Evolutionary conservation across 2,888 invertebrate genomes (phyloP).

Genomic region (Ennomos quercinarius): DNA sequence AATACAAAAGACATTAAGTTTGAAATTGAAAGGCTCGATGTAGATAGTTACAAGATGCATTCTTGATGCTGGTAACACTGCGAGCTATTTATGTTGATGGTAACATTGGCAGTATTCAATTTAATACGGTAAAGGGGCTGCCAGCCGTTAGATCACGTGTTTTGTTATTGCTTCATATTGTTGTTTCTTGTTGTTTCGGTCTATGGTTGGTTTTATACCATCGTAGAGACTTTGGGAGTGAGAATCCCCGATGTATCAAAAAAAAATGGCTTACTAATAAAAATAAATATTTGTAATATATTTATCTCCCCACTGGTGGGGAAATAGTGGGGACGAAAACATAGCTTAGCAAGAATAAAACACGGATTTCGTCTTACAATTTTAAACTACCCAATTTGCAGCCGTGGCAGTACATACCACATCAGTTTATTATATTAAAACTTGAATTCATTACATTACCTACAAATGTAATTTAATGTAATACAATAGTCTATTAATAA

Average conservation of each 20-base stretch:
- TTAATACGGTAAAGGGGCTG: conserved; percentile 27
- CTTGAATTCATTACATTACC: conserved; percentile 2
- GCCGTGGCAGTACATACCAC: neutral
- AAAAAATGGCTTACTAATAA: too few relatives aligned
- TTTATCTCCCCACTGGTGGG: too few relatives aligned
- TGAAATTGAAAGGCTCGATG: conserved; percentile 1
- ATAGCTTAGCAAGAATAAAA: too few relatives aligned
- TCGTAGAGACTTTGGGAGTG: too few relatives aligned
- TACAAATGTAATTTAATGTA: conserved; percentile 2
- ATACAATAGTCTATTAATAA: conserved; percentile 19
- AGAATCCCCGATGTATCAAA: too few relatives aligned
- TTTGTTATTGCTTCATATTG: conserved; percentile 14
- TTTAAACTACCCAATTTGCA: too few relatives aligned
- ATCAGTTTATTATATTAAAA: neutral
- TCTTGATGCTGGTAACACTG: conserved; percentile 43
- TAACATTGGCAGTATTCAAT: conserved; percentile 46
- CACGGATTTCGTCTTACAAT: too few relatives aligned
- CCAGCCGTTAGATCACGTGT: conserved; percentile 3
- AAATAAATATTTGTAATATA: too few relatives aligned
- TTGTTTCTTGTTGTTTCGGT: conserved; percentile 2
- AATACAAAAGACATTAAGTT: conserved; percentile 3
- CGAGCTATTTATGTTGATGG: conserved; percentile 49
- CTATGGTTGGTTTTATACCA: too few relatives aligned
- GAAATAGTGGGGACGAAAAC: too few relatives aligned
- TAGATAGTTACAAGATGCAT: conserved; percentile 43